Conservation (phyloP, 1,140 invertebrate species). For the Tenebrio molitor region DNA sequence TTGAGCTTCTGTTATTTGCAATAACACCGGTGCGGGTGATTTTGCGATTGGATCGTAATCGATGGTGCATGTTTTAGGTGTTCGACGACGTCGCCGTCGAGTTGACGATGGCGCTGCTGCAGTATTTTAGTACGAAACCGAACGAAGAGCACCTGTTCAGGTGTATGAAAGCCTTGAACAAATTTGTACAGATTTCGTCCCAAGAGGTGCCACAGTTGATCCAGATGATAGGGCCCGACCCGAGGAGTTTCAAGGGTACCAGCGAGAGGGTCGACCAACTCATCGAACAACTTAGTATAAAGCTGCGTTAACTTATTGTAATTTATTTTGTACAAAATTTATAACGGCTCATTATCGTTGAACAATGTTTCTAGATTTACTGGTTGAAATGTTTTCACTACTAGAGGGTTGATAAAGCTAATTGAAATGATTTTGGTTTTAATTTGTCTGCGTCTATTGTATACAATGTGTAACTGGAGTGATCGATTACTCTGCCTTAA, state of each 20-base stretch:
- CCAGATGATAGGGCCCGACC: conserved; percentile 93
- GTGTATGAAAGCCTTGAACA: conserved; percentile 82
- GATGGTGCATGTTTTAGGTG: conserved; percentile 74
- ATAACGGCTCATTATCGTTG: conserved; percentile 3
- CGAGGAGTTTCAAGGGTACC: conserved; percentile 83
- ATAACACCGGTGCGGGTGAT: background rate
- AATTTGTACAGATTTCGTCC: conserved; percentile 83
- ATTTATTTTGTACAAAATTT: too few species aligned
- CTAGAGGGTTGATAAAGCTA: too few species aligned
- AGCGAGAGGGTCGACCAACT: conserved; percentile 86
- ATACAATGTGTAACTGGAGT: too few species aligned
- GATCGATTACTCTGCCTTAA: too few species aligned
- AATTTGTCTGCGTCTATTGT: too few species aligned
- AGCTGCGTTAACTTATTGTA: conserved; percentile 54
- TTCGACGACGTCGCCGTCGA: conserved; percentile 95
- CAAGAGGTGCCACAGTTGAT: conserved; percentile 90
- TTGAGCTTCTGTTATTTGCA: background rate
- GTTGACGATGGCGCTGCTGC: conserved; percentile 91
- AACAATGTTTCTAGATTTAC: too few species aligned
- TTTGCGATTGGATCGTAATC: too few species aligned
- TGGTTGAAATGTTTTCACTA: too few species aligned
- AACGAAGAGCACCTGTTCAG: conserved; percentile 85
- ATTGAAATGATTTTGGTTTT: too few species aligned
- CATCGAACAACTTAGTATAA: conserved; percentile 75
- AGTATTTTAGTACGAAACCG: conserved; percentile 86